Conservation (phyloP, 1,140 invertebrate genomes). For the Calliopsis andreniformis region DNA sequence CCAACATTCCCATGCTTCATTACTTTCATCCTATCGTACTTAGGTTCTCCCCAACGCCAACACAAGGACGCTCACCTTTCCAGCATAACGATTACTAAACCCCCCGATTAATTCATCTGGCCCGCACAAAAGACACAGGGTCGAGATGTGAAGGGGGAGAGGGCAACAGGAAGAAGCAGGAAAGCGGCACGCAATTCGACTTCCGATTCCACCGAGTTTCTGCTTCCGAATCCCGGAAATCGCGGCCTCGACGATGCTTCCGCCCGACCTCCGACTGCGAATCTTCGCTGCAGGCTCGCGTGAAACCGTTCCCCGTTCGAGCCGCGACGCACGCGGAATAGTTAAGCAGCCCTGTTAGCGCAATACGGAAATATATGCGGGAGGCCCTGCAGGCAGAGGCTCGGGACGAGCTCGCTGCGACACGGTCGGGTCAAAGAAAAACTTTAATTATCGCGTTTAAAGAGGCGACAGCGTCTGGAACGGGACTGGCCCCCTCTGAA, state of each 20-base stretch:
- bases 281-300: constrained; percentile 21
- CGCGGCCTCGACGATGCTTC: not conserved
- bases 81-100: not conserved
- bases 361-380: constrained; percentile 41
- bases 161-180: not conserved
- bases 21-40: too few relatives aligned
- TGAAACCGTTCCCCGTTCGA: constrained; percentile 19
- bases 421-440: not conserved
- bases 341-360: constrained; percentile 44
- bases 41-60: too few relatives aligned
- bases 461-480: not conserved
- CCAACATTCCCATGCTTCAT: too few relatives aligned
- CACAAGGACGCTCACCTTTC: too few relatives aligned
- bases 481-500: not conserved
- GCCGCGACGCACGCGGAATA: constrained; percentile 28
- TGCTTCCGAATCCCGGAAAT: constrained; percentile 30
- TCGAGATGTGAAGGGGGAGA: not conserved
- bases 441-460: constrained; percentile 36
- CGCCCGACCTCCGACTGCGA: constrained; percentile 6
- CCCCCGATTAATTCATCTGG: not conserved
- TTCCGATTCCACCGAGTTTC: constrained; percentile 21
- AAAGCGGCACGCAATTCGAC: not conserved
- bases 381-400: not conserved
- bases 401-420: constrained; percentile 5
- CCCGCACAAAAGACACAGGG: not conserved